Evolutionary conservation across 2,797 vertebrate species (phyloP), one percentile per base, ranked within the genome.

Genomic region (Channallabes apus): DNA sequence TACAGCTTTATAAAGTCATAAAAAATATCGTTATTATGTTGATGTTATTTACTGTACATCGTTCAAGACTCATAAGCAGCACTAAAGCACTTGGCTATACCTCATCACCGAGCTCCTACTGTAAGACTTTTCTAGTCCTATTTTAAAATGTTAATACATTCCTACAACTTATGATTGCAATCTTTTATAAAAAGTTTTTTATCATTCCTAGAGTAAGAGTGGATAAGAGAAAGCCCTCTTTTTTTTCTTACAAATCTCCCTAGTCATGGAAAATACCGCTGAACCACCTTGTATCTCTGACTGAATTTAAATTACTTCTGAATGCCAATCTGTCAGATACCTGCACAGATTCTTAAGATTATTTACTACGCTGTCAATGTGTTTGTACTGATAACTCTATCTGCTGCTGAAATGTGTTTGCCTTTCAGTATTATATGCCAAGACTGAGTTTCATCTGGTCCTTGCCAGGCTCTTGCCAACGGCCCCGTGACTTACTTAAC

Each of bases 381-480:
- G 46, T 80, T 80, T 80, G 79, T 67, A 80, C 62, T 80, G 79
- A 80, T 67, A 67, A 67, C 79, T 80, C 62, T 80, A 80, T 80
- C 79, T 67, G 79, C 62, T 67, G 24, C 54, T 64, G 51, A 67
- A 41, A 75, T 46, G 54, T 83, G 32, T 71, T 35, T 12, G 80
- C 65, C 15, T 24, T 56, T 71, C 87, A 80, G 24, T 65, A 46
- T 80, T 65, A 29, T 64, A 80, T 27, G 38, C 61, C 27, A 29
- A 80, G 9, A 29, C 20, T 65, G n/a, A 20, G 62, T 67, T 81
- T 67, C 24, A 54, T 67, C 62, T 67, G 41, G 41, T 67, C 41
- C 62, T 81, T 54, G 18, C 79, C 79, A 67, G 62, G n/a, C 67
- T 14, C 41, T 51, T 80, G 38, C n/a, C n/a, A 80, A 41, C 14